Evolutionary conservation across 1,140 invertebrate species (phyloP).

Genomic region (Proctacanthus coquilletti): DNA sequence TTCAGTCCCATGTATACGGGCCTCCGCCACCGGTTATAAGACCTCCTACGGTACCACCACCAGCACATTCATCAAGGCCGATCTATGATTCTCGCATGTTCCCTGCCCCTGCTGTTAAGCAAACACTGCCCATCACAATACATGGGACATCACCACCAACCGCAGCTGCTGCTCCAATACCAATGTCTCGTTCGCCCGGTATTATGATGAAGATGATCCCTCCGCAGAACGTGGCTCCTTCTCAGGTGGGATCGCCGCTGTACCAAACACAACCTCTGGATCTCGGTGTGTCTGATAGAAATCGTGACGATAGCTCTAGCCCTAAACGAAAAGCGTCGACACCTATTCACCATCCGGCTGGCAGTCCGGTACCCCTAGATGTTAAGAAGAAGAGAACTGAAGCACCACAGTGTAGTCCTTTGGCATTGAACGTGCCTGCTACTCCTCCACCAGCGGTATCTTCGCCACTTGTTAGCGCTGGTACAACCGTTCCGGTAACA

Average conservation of each 20-base stretch:
- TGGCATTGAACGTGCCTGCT: not conserved
- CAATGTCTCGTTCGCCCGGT: constrained; percentile 32
- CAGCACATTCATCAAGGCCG: constrained; percentile 29
- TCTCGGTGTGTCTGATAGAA: constrained; percentile 36
- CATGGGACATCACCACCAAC: constrained; percentile 33
- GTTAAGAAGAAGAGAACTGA: constrained; percentile 30
- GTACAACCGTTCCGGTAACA: not conserved
- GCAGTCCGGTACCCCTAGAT: constrained; percentile 34
- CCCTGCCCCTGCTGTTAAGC: constrained; percentile 29
- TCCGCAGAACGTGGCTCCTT: not conserved
- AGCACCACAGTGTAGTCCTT: constrained; percentile 3
- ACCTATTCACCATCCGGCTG: constrained; percentile 14
- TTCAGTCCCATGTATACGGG: constrained; percentile 22
- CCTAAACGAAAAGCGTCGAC: constrained; percentile 40
- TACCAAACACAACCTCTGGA: constrained; percentile 41
- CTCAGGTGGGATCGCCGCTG: not conserved
- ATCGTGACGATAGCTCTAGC: constrained; percentile 25
- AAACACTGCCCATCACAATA: constrained; percentile 21
- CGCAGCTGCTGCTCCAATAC: constrained; percentile 33
- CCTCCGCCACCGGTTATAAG: not conserved
- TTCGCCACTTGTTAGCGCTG: not conserved
- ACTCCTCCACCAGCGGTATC: not conserved
- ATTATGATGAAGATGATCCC: constrained; percentile 4
- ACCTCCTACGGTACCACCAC: constrained; percentile 31
- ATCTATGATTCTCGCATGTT: constrained; percentile 4